These are phyloP conservation scores for Sarcophaga bullata DNA, from an alignment of 1,140 invertebrate species.

Conservation along the genomic window DNA sequence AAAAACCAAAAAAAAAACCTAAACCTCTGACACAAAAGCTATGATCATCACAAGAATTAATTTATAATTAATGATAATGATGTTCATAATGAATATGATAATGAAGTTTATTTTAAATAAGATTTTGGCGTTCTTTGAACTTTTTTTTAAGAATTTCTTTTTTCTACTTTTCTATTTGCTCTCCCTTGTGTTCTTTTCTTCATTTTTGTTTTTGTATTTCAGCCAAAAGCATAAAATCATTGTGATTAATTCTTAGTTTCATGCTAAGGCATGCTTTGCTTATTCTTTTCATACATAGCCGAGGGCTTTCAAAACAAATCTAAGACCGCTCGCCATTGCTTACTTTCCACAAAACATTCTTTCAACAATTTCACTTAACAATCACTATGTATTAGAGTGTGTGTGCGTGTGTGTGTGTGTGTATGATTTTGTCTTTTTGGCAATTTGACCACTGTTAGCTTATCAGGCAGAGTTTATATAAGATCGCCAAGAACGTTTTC, in stretches of 20 bases:
- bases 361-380: not conserved
- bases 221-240: not conserved
- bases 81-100: not conserved
- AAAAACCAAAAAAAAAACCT: too few relatives aligned
- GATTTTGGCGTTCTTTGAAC: conserved; percentile 32
- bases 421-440: not conserved
- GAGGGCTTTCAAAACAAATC: not conserved
- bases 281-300: not conserved
- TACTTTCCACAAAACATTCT: not conserved
- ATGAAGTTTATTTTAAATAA: not conserved
- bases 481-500: conserved; percentile 8
- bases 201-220: not conserved
- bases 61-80: too few relatives aligned
- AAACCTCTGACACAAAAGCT: too few relatives aligned
- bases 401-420: not conserved
- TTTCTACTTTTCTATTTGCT: not conserved
- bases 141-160: conserved; percentile 31
- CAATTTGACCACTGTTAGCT: too few relatives aligned
- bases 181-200: not conserved
- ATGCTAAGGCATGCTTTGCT: not conserved
- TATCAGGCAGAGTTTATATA: conserved; percentile 22
- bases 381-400: too few relatives aligned
- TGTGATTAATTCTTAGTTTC: conserved; percentile 12
- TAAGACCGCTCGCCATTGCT: not conserved
- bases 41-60: too few relatives aligned